phyloP scores from a whole-genome alignment of 2,113 vertebrate species.

The Nothoprocta pentlandii region DNA sequence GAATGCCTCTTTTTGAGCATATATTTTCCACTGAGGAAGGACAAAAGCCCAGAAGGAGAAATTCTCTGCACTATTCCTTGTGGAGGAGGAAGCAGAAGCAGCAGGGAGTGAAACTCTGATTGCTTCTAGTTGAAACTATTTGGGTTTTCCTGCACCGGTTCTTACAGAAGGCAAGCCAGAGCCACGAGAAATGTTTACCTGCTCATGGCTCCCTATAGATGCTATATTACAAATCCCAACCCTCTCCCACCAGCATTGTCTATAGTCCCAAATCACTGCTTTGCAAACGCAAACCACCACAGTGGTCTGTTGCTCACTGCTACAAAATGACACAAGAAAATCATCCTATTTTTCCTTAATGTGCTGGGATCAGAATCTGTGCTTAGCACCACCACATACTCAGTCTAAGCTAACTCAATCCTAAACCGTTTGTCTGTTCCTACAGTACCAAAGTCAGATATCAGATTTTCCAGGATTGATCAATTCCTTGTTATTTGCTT shows the following conservation, averaged over 20 bases:
- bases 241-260: not conserved
- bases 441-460: not conserved
- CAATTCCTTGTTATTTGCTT: not conserved
- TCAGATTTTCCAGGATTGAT: not conserved
- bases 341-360: not conserved
- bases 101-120: not conserved
- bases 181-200: not conserved
- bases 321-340: not conserved
- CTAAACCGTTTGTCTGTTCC: not conserved
- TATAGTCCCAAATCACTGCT: not conserved
- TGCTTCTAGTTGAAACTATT: not conserved
- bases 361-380: not conserved
- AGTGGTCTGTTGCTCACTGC: not conserved
- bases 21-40: not conserved
- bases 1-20: not conserved
- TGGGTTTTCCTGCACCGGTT: not conserved
- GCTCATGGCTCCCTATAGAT: not conserved
- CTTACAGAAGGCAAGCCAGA: not conserved
- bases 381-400: not conserved
- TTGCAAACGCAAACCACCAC: not conserved
- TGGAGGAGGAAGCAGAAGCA: not conserved
- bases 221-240: not conserved
- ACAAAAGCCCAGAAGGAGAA: not conserved
- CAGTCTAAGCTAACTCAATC: not conserved
- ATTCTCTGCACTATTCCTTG: not conserved